Conservation (phyloP, 2,113 vertebrate genomes). For the Ranitomeya variabilis region DNA sequence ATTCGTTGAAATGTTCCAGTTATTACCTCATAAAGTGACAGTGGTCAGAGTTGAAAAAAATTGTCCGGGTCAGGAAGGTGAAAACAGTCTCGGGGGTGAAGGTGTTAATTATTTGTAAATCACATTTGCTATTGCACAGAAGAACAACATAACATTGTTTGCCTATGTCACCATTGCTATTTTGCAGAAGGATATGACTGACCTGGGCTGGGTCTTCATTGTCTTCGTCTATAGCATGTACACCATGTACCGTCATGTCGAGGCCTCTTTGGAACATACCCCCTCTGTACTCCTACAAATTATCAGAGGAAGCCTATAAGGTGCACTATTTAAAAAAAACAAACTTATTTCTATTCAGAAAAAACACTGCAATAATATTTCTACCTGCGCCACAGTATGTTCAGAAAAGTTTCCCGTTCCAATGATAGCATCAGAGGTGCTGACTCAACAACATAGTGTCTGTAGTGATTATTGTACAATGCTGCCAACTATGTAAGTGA, state of each 20-base stretch:
- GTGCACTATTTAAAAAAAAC: neutral
- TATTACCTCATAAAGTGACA: no score
- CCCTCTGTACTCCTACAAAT: neutral
- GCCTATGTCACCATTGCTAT: neutral
- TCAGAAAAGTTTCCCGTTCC: neutral
- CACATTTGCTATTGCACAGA: no score
- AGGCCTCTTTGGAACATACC: neutral
- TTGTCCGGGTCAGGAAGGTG: no score
- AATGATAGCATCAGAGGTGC: neutral
- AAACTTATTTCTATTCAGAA: neutral
- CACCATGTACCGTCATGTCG: neutral
- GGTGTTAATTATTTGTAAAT: no score
- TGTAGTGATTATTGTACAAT: neutral
- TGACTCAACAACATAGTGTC: neutral
- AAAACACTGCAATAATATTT: neutral
- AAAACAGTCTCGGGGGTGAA: no score
- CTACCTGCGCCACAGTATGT: neutral
- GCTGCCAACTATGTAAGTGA: neutral
- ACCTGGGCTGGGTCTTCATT: neutral
- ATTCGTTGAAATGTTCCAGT: no score
- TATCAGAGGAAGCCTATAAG: neutral
- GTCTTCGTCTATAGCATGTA: neutral
- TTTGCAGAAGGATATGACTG: neutral
- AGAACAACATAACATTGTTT: no score
- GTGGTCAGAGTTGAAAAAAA: no score